Conservation (phyloP, 2,888 invertebrate species). For the Synanthedon vespiformis region DNA sequence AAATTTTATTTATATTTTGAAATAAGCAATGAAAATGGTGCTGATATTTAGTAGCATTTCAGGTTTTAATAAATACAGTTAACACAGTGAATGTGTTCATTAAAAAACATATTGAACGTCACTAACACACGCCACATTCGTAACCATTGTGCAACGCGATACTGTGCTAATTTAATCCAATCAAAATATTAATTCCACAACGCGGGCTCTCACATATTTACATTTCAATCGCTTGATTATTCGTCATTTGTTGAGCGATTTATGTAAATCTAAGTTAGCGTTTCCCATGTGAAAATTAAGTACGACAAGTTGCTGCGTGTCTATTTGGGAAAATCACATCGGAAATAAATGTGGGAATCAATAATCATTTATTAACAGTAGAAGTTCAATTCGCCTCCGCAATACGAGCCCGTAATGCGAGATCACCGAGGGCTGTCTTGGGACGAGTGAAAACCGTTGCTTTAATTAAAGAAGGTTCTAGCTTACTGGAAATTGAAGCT, state of each 20-base stretch:
- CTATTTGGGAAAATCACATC: too few species aligned
- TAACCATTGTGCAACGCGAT: slow-evolving; percentile 41
- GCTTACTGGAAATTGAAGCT: not conserved
- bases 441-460: slow-evolving; percentile 24
- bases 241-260: too few species aligned
- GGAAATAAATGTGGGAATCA: not conserved
- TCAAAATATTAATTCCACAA: slow-evolving; percentile 65
- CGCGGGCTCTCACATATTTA: slow-evolving; percentile 47
- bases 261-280: too few species aligned
- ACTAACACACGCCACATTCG: slow-evolving; percentile 7
- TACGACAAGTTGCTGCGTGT: too few species aligned
- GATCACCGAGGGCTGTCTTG: slow-evolving; percentile 19
- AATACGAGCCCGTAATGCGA: slow-evolving; percentile 28
- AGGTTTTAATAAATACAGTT: not conserved
- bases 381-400: slow-evolving; percentile 10
- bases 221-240: slow-evolving; percentile 46
- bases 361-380: not conserved
- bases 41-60: not conserved
- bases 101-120: slow-evolving; percentile 5
- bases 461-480: slow-evolving; percentile 8
- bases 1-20: too few species aligned
- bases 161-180: slow-evolving; percentile 66
- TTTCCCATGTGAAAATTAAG: too few species aligned
- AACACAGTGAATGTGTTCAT: slow-evolving; percentile 4
- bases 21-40: too few species aligned